Conservation (phyloP, 2,113 vertebrate genomes). For the Falco punctatus region DNA sequence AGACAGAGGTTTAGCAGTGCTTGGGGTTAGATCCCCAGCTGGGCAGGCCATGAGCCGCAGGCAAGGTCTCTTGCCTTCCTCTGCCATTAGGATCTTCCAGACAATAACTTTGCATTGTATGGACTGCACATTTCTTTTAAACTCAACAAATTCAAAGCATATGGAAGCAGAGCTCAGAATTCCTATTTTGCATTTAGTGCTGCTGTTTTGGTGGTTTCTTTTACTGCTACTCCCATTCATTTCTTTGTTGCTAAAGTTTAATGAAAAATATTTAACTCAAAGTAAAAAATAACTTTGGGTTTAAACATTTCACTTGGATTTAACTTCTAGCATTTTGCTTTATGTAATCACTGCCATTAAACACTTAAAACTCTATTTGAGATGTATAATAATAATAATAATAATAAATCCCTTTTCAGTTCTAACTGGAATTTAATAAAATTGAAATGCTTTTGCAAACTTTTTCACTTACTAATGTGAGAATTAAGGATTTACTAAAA, state of each 20-base stretch:
- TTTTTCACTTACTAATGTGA: neutral
- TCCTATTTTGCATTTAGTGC: neutral
- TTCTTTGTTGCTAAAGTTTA: neutral
- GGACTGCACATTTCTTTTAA: neutral
- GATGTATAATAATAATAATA: neutral
- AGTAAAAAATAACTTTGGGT: neutral
- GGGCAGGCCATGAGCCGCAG: neutral
- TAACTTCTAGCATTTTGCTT: neutral
- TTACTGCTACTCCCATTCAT: neutral
- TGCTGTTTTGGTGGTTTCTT: neutral
- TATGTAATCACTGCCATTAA: neutral
- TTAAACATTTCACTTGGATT: neutral
- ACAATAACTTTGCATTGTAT: neutral
- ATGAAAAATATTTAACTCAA: neutral
- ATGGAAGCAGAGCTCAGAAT: neutral
- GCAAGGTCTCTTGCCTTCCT: neutral
- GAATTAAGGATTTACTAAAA: neutral
- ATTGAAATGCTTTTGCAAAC: neutral
- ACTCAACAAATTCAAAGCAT: neutral
- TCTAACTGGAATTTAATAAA: neutral
- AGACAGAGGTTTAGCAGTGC: neutral
- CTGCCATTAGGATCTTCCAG: neutral
- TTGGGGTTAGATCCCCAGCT: neutral
- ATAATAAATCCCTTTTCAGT: neutral
- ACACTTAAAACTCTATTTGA: neutral